A percentile compares a stretch with the other conserved stretches of the same genome.
Evolutionary conservation across 2,888 invertebrate species (phyloP).

Genomic region (Apodemia duryi): DNA sequence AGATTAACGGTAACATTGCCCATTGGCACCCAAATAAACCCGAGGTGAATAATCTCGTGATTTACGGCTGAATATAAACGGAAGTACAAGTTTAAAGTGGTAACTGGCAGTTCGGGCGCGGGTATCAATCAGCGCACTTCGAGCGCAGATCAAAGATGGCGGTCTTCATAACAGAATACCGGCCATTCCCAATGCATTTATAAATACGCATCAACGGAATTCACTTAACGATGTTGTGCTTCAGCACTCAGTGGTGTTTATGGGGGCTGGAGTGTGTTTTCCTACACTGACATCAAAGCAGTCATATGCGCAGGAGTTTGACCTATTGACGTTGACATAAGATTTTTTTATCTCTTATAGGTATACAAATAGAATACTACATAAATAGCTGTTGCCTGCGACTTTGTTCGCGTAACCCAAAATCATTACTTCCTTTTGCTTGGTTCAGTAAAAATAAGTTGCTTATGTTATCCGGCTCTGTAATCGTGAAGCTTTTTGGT

Average conservation of each 20-base stretch:
- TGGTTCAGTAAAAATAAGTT: too few relatives aligned
- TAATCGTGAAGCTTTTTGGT: too few relatives aligned
- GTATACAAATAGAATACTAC: too few relatives aligned
- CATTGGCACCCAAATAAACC: slow-evolving; percentile 1
- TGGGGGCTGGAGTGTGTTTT: background rate
- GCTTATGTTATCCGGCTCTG: too few relatives aligned
- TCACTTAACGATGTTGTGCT: slow-evolving; percentile 3
- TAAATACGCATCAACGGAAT: slow-evolving; percentile 3
- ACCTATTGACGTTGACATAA: background rate
- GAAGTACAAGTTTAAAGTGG: slow-evolving; percentile 5
- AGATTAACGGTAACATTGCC: background rate
- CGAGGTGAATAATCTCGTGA: slow-evolving; percentile 12
- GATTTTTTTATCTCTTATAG: background rate
- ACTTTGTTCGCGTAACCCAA: too few relatives aligned
- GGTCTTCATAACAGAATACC: slow-evolving; percentile 8
- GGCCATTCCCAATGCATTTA: slow-evolving; percentile 11
- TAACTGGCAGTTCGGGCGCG: slow-evolving; percentile 2
- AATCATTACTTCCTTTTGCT: too few relatives aligned
- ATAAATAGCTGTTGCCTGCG: too few relatives aligned
- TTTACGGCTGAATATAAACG: slow-evolving; percentile 5
- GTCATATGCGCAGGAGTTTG: background rate
- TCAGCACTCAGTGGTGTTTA: slow-evolving; percentile 3
- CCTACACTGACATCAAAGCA: background rate
- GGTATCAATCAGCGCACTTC: slow-evolving; percentile 5
- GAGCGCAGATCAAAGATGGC: slow-evolving; percentile 12